phyloP scores from a whole-genome alignment of 2,888 invertebrate genomes.

The Athalia cordata region DNA sequence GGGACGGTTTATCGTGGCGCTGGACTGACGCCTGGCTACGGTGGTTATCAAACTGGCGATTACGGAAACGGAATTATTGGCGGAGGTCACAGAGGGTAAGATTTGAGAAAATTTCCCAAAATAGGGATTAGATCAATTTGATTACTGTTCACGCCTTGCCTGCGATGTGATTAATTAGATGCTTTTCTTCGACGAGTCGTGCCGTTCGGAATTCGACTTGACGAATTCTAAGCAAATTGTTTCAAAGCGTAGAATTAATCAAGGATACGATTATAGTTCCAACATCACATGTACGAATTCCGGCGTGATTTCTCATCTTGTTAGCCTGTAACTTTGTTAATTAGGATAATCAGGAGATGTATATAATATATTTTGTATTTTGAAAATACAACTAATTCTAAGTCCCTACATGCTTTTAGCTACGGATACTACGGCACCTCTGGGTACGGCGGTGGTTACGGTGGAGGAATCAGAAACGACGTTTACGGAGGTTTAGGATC shows the following conservation, averaged over 20 bases:
- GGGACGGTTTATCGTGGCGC: slow-evolving; percentile 56
- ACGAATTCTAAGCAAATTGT: neutral
- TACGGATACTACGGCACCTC: slow-evolving; percentile 59
- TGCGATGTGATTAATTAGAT: neutral
- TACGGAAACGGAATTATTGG: slow-evolving; percentile 57
- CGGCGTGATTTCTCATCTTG: neutral
- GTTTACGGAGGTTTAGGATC: slow-evolving; percentile 9
- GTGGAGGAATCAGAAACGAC: neutral
- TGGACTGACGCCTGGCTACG: slow-evolving; percentile 53
- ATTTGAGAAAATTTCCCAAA: neutral
- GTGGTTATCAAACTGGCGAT: slow-evolving; percentile 53
- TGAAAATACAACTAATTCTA: neutral
- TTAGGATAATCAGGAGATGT: neutral
- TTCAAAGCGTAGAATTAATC: neutral
- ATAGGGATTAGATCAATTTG: no score
- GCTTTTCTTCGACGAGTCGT: slow-evolving; percentile 2
- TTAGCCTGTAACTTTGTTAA: neutral
- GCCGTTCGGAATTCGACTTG: neutral
- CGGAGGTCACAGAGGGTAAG: slow-evolving; percentile 62
- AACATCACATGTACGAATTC: neutral
- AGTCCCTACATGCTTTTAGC: slow-evolving; percentile 46
- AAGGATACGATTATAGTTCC: neutral
- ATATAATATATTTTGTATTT: no score
- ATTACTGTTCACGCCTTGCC: no score
- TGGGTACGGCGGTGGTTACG: slow-evolving; percentile 10